phyloP scores from a whole-genome alignment of 1,140 invertebrate genomes.

The Platorchestia sp. region DNA sequence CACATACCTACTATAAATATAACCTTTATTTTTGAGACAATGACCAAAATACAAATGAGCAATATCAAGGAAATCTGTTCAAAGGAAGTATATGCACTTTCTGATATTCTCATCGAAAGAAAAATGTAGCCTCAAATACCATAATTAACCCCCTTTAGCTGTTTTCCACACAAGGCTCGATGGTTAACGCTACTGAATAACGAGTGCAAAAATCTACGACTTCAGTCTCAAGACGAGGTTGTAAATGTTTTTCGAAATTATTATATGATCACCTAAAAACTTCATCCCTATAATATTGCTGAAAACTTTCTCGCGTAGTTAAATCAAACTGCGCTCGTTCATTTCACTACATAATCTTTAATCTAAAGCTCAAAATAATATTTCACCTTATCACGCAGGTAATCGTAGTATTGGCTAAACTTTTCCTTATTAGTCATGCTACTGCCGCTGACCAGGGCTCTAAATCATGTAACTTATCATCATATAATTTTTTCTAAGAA shows the following conservation, averaged over 20 bases:
- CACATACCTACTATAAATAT: neutral
- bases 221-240: neutral
- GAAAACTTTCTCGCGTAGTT: too few species aligned
- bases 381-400: too few species aligned
- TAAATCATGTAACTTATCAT: too few species aligned
- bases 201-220: neutral
- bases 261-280: neutral
- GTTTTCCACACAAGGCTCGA: neutral
- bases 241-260: neutral
- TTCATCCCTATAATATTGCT: neutral
- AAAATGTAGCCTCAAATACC: neutral
- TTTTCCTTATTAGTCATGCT: too few species aligned
- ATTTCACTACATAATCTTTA: too few species aligned
- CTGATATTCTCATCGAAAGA: neutral
- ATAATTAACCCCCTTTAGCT: neutral
- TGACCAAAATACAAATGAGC: neutral
- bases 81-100: neutral
- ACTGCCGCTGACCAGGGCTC: too few species aligned
- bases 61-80: neutral
- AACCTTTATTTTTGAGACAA: neutral
- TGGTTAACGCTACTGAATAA: neutral
- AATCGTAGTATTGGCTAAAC: too few species aligned
- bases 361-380: too few species aligned
- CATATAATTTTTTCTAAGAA: too few species aligned
- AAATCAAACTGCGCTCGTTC: too few species aligned